These are phyloP conservation scores for Orthonyx spaldingii DNA, from an alignment of 2,113 vertebrate species.

Conservation along the genomic window DNA sequence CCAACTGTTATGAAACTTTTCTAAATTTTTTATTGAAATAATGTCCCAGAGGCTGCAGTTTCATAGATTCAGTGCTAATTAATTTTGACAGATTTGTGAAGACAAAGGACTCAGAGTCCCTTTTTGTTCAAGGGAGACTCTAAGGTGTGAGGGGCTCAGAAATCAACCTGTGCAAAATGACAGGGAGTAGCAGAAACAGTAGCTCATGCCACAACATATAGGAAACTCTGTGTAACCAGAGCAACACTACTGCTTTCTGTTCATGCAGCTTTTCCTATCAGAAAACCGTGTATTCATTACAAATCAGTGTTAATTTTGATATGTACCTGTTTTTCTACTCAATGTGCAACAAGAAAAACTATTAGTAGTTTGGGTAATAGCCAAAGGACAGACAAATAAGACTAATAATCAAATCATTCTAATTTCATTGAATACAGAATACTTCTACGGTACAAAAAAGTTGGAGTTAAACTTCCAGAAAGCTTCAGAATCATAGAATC, in stretches of 20 bases:
- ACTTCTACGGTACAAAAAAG: not conserved
- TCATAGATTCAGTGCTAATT: not conserved
- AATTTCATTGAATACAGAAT: not conserved
- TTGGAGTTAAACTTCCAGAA: not conserved
- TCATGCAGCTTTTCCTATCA: not conserved
- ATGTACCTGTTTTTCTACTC: not conserved
- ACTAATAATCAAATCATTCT: not conserved
- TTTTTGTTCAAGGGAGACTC: not conserved
- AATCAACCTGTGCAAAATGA: not conserved
- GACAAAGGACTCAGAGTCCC: not conserved
- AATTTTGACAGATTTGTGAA: constrained; percentile 5
- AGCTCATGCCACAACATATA: not conserved
- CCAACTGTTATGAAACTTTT: not conserved
- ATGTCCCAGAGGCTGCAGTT: not conserved
- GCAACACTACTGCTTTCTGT: not conserved
- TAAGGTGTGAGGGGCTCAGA: not conserved
- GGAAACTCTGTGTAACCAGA: not conserved
- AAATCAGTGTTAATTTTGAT: not conserved
- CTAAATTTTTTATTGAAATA: not conserved
- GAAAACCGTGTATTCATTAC: not conserved
- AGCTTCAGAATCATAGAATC: not conserved
- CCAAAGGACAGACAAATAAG: not conserved
- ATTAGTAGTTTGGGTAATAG: not conserved
- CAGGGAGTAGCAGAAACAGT: not conserved
- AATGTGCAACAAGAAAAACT: not conserved